Evolutionary conservation across 2,113 vertebrate genomes (phyloP), one percentile per base, ranked within the genome.

Genomic region (Glareola pratincola): DNA sequence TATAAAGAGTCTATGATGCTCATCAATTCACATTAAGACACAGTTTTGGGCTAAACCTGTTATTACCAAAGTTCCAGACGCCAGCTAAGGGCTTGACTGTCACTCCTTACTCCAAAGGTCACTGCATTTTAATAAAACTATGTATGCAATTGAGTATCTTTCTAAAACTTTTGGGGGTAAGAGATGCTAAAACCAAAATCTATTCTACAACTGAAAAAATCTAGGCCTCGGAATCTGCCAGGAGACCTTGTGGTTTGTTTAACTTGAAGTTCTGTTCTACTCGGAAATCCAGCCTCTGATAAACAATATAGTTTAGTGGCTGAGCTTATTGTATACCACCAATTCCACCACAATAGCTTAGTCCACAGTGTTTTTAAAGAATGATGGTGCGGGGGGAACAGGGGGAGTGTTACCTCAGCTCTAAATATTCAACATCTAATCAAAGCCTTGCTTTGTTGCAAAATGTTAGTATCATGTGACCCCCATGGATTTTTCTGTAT

Each of bases 401-500:
- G 8, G 29, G 26, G 18, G 50, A 39, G 66, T 3, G 39, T 75
- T 66, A 69, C 50, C 47, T 15, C 62, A 91, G 53, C 62, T 74
- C 53, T 53, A 72, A 67, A 85, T n/a, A 75, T 8, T 62, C 76
- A 45, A 48, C 71, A 53, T 24, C 50, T 48, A 84, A 88, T 60
- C 63, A 96, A 88, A 88, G 92, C 67, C 72, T 84, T 4, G 41
- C 85, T 93, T 76, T 85, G 75, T 62, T 92, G 59, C 32, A 93
- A 75, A 69, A 85, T 4, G 14, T 73, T 45, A 2, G 2, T 23
- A 27, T 22, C 66, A 37, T 2, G 4, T 43, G 78, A 74, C 26
- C 53, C 74, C 37, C 6, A 0, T 6, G 63, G 67, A 69, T 64
- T 93, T 79, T 69, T 69, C 91, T 83, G 75, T 41, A 53, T 19